Conservation (phyloP, 1,140 invertebrate genomes). For the Pogonognathellus flavescens region DNA sequence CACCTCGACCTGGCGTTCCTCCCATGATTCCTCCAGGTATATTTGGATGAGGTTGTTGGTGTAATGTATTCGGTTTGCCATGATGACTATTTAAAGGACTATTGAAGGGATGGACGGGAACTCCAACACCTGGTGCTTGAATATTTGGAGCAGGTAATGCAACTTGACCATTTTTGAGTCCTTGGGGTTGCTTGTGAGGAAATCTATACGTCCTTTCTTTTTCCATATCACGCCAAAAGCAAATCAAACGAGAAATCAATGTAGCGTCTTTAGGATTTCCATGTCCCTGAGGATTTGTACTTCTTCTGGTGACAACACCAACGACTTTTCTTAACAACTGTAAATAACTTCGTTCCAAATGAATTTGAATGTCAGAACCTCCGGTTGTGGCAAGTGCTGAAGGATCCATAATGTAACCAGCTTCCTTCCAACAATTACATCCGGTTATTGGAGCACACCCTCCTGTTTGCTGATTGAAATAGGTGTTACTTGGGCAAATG, state of each 20-base stretch:
- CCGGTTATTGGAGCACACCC: slow-evolving; percentile 47
- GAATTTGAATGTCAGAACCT: slow-evolving; percentile 55
- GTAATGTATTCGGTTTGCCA: no score
- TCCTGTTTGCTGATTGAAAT: slow-evolving; percentile 53
- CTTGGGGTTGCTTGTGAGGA: background rate
- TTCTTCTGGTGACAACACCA: slow-evolving; percentile 23
- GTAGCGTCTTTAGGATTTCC: slow-evolving; percentile 37
- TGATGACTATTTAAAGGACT: no score
- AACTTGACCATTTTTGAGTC: no score
- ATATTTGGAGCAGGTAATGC: no score
- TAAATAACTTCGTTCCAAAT: slow-evolving; percentile 61
- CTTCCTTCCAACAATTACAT: slow-evolving; percentile 64
- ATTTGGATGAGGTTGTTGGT: no score
- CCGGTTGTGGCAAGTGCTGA: background rate
- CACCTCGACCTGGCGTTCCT: no score
- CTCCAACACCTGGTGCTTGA: no score
- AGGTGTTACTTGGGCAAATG: slow-evolving; percentile 63
- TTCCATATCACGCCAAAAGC: slow-evolving; percentile 66
- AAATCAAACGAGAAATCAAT: slow-evolving; percentile 58
- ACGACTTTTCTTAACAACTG: slow-evolving; percentile 52
- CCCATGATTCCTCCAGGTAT: no score
- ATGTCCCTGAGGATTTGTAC: background rate
- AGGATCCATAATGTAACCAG: slow-evolving; percentile 57
- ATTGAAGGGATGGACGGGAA: no score
- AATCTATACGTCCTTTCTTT: slow-evolving; percentile 56